Evolutionary conservation across 1,140 invertebrate genomes (phyloP).

Genomic region (Potamilus streckersoni): DNA sequence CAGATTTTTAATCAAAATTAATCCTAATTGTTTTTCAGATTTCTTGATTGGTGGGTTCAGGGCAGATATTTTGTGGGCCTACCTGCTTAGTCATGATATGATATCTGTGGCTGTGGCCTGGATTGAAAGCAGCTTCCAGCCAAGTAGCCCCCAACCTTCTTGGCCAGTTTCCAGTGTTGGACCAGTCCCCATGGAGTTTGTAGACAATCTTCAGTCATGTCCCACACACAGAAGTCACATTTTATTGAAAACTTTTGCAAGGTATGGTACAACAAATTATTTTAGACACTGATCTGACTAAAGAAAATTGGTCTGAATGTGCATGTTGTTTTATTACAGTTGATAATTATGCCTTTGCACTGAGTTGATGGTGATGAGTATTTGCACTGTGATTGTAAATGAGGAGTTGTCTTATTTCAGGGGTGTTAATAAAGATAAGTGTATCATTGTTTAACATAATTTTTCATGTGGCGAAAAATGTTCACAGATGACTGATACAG

Average conservation of each 20-base stretch:
- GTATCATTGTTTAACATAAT: no score
- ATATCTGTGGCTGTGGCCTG: constrained; percentile 18
- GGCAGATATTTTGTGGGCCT: constrained; percentile 20
- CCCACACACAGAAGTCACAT: neutral
- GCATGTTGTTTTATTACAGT: no score
- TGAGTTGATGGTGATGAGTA: no score
- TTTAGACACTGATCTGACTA: no score
- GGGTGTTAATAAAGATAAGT: no score
- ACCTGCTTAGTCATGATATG: constrained; percentile 20
- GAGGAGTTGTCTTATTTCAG: no score
- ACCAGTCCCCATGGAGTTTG: constrained; percentile 6
- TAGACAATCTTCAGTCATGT: constrained; percentile 14
- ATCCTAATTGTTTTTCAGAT: constrained; percentile 10
- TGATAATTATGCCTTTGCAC: no score
- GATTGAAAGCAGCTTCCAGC: constrained; percentile 23
- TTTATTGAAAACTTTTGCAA: constrained; percentile 20
- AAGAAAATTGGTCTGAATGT: no score
- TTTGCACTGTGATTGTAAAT: no score
- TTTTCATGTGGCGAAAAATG: no score
- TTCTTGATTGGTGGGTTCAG: constrained; percentile 8
- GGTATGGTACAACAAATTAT: constrained; percentile 1
- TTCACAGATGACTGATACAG: no score
- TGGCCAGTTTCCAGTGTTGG: constrained; percentile 16
- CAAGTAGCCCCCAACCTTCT: neutral
- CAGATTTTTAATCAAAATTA: neutral